Evolutionary conservation across 1,140 invertebrate genomes (phyloP), one percentile per base, ranked within the genome.

Genomic region (Leptinotarsa lineolata): DNA sequence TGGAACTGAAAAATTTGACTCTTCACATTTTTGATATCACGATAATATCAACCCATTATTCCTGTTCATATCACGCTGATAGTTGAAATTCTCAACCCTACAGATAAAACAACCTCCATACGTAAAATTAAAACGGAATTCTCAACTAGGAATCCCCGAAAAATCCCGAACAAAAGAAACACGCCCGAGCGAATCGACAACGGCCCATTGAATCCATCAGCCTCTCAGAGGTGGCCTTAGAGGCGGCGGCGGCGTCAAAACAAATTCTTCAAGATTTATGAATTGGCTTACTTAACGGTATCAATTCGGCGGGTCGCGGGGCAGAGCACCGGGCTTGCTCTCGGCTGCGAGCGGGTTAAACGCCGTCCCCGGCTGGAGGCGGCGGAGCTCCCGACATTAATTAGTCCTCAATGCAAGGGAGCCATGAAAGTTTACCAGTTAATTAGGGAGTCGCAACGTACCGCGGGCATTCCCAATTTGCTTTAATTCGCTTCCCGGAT

Each of bases 401-500:
- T 83, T 83, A 83, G 80, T 78, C 77, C 81, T 81, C 79, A 78
- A 79, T 82, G 81, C 78, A 75, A 76, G 81, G 81, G 81, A 81
- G 79, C 78, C 79, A 79, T 82, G 81, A 82, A 83, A 83, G 82
- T 83, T 83, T 83, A 83, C 81, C 82, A 83, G 82, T 83, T 83
- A 83, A 83, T 83, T 82, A 83, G 82, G 79, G 77, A 81, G 76
- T 79, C 81, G 76, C 72, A 75, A 58, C 68, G 68, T 69, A 69
- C 68, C 68, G 68, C 68, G 68, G 68, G 68, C 68, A 69, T 59
- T 69, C 68, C 45, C 48, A 69, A 69, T 69, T 69, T 69, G 68
- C 68, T 59, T 69, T 44, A 69, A 69, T 69, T 69, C 68, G 64
- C 64, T 66, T 66, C 39, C 64, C 64, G 64, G 64, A 39, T 66